Base-by-base conservation (phyloP, 1,140 invertebrate genomes). In the Nautilus pompilius region DNA sequence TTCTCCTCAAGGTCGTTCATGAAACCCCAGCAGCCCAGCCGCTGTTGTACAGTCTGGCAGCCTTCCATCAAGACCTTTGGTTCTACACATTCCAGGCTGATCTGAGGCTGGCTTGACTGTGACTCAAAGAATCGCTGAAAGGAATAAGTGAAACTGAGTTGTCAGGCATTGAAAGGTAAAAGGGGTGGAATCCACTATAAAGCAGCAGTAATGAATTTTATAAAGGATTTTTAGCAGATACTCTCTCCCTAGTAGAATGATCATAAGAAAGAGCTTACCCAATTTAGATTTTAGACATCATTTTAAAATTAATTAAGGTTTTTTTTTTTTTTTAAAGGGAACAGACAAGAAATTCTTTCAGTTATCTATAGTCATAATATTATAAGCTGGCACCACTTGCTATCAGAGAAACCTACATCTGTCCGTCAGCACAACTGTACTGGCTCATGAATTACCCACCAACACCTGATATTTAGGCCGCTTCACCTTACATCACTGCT, bases 1-100 rank as follows among this genome's bases (percentile, higher is more conserved):
- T 61, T 62, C 41, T 66, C 63, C 29, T 69, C 68, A n/a, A 55
- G 53, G 1, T 67, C 65, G 29, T 65, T 24, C 58, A 70, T n/a
- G 63, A 57, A 48, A 34, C 69, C 32, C 66, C 69, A 65, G 13
- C 65, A 65, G n/a, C 55, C 66, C 17, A 62, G 49, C 29, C 58
- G 69, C 24, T 67, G 68, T 45, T 69, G 60, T 17, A 73, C 59
- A 34, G 62, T 60, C 1, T 67, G 62, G 1, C 61, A 53, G 20
- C 22, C 22, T 5, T 65, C 58, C 10, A 49, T 34, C 5, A 51
- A 36, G 6, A 36, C 30, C 3, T 29, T 33, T 15, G 29, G 26
- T 22, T 58, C 36, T 5, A 51, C 60, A 60, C 63, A 66, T 29
- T 53, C 63, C 61, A 62, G n/a, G 20, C 62, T 60, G 58, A 15